These are phyloP conservation scores for Holcopasites calliopsidis DNA, from an alignment of 1,140 invertebrate genomes.

Conservation along the genomic window DNA sequence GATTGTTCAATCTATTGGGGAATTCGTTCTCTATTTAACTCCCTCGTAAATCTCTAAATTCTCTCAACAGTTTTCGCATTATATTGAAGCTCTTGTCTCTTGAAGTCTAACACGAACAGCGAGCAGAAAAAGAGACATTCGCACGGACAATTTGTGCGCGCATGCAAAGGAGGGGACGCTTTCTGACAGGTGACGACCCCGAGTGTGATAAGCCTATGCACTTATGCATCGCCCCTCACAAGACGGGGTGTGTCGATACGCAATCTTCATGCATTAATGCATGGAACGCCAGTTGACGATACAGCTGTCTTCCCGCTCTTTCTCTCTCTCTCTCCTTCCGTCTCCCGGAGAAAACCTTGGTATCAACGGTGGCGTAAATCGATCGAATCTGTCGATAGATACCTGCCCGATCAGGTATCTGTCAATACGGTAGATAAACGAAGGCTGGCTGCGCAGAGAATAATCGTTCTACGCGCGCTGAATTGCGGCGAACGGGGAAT, in stretches of 20 bases:
- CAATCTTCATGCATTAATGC: slow-evolving; percentile 59
- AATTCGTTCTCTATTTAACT: no score
- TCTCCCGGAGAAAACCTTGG: not conserved
- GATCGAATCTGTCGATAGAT: slow-evolving; percentile 47
- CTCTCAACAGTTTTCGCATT: no score
- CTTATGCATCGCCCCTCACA: slow-evolving; percentile 27
- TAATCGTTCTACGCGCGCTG: not conserved
- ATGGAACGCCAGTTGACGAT: slow-evolving; percentile 43
- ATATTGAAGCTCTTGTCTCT: no score
- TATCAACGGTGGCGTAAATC: slow-evolving; percentile 31
- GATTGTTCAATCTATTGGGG: no score
- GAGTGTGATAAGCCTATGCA: slow-evolving; percentile 34
- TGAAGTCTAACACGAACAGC: not conserved
- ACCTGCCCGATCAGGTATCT: slow-evolving; percentile 35
- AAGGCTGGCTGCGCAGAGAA: not conserved
- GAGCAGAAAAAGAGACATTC: slow-evolving; percentile 17
- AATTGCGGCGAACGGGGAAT: not conserved
- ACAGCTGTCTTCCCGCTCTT: not conserved
- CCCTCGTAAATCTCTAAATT: no score
- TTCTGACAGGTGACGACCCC: slow-evolving; percentile 29
- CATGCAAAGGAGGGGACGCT: slow-evolving; percentile 12
- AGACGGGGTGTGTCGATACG: slow-evolving; percentile 33
- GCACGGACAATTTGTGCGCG: not conserved
- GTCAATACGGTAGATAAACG: slow-evolving; percentile 29
- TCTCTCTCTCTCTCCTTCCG: not conserved